Conservation (phyloP, 1,140 invertebrate species). For the Rhagoletis zephyria region DNA sequence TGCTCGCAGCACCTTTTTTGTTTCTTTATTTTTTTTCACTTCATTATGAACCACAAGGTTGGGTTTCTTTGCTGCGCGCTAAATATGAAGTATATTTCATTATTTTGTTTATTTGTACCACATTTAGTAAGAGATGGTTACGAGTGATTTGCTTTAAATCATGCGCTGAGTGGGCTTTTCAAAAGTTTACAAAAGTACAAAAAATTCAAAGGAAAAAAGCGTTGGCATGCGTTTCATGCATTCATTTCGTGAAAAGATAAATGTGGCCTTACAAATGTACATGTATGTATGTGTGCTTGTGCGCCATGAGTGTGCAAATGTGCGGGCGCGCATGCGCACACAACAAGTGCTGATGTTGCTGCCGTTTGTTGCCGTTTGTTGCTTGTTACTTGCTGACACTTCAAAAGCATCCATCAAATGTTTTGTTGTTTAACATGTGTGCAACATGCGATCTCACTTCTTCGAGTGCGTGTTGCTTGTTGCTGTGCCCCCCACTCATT, state of each 20-base stretch:
- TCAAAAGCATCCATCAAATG: conserved; percentile 37
- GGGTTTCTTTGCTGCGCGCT: background rate
- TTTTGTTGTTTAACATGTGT: conserved; percentile 20
- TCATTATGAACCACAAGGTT: conserved; percentile 26
- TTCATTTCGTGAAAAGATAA: conserved; percentile 13
- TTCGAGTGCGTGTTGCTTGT: background rate
- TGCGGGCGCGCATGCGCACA: conserved; percentile 40
- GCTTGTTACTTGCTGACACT: conserved; percentile 30
- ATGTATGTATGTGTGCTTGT: background rate
- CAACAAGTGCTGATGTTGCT: conserved; percentile 41
- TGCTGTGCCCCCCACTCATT: background rate
- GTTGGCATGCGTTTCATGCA: background rate
- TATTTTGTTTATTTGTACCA: conserved; percentile 14
- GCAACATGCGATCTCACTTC: conserved; percentile 35
- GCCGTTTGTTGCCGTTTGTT: conserved; percentile 17
- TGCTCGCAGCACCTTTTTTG: background rate
- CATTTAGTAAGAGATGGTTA: background rate
- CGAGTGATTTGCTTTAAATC: conserved; percentile 37
- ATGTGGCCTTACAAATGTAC: background rate
- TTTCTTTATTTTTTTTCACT: conserved; percentile 15
- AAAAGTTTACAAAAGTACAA: background rate
- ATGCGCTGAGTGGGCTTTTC: conserved; percentile 37
- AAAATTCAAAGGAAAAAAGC: background rate
- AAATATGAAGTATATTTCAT: background rate
- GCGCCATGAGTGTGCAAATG: background rate